phyloP scores from a whole-genome alignment of 2,113 vertebrate genomes.

The Phocoena phocoena region DNA sequence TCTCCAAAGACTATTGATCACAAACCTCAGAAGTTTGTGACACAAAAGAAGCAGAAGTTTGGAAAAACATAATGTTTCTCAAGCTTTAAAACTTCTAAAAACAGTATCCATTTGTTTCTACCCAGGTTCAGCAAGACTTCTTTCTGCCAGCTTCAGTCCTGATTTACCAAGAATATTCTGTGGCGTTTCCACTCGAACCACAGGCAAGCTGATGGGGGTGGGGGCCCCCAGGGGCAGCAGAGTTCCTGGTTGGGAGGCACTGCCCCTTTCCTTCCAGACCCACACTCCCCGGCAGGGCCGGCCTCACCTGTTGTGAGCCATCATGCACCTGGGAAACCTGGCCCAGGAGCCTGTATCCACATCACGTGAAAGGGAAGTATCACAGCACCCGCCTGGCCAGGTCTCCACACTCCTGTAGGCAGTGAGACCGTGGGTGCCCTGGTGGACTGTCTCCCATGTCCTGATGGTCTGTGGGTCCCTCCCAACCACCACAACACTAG shows the following conservation, averaged over 20 bases:
- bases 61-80: background rate
- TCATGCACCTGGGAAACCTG: background rate
- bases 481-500: background rate
- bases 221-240: rapidly evolving
- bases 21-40: constrained; percentile 44
- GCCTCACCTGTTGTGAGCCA: background rate
- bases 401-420: background rate
- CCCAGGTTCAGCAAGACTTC: background rate
- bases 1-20: constrained; percentile 6
- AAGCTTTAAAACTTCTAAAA: constrained; percentile 48
- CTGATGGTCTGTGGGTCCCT: background rate
- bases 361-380: background rate
- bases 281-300: background rate
- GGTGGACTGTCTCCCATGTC: background rate
- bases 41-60: constrained; percentile 44
- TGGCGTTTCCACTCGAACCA: background rate
- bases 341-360: background rate
- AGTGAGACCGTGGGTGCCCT: rapidly evolving
- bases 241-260: background rate
- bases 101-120: background rate
- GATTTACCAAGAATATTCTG: background rate
- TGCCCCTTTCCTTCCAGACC: background rate
- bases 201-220: rapidly evolving
- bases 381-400: background rate
- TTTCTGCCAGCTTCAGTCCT: background rate